These are phyloP conservation scores for Benthosema pterotum DNA, from an alignment of 2,797 vertebrate species.

Conservation along the genomic window DNA sequence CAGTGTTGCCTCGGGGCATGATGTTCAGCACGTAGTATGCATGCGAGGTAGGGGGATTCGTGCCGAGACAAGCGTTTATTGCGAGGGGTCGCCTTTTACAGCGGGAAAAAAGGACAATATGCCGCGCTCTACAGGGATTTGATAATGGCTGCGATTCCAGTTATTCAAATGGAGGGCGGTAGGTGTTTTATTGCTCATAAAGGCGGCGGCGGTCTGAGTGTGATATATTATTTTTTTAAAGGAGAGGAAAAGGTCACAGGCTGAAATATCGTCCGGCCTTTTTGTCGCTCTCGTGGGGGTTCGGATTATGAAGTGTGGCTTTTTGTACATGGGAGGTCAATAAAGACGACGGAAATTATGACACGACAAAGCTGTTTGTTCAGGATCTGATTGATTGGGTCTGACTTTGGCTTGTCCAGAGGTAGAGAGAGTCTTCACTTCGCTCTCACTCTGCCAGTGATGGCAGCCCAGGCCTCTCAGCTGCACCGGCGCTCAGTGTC, in stretches of 20 bases:
- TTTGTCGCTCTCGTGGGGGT: slow-evolving; percentile 30
- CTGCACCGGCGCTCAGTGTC: slow-evolving; percentile 15
- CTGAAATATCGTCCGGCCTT: slow-evolving; percentile 34
- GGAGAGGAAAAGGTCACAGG: slow-evolving; percentile 10
- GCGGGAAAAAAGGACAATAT: slow-evolving; percentile 15
- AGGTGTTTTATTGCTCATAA: slow-evolving; percentile 29
- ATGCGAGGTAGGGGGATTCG: too few relatives aligned
- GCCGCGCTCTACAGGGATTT: slow-evolving; percentile 8
- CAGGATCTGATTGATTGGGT: slow-evolving; percentile 34
- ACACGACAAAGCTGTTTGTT: slow-evolving; percentile 37
- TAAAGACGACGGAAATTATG: slow-evolving; percentile 47
- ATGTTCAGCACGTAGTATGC: slow-evolving; percentile 27
- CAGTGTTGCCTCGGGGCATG: slow-evolving; percentile 29
- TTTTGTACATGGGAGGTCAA: slow-evolving; percentile 19
- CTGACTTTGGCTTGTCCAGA: slow-evolving; percentile 40
- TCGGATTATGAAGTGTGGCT: slow-evolving; percentile 13
- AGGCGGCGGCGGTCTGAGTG: slow-evolving; percentile 26
- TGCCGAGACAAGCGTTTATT: too few relatives aligned
- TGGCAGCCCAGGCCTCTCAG: slow-evolving; percentile 27
- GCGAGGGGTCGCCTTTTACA: neutral
- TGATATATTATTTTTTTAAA: neutral
- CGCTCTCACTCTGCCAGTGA: slow-evolving; percentile 27
- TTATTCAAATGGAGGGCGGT: slow-evolving; percentile 34
- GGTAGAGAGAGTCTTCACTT: slow-evolving; percentile 10
- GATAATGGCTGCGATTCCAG: slow-evolving; percentile 27